These are phyloP conservation scores for Hemibagrus wyckioides DNA, from an alignment of 2,113 vertebrate species.

Conservation along the genomic window DNA sequence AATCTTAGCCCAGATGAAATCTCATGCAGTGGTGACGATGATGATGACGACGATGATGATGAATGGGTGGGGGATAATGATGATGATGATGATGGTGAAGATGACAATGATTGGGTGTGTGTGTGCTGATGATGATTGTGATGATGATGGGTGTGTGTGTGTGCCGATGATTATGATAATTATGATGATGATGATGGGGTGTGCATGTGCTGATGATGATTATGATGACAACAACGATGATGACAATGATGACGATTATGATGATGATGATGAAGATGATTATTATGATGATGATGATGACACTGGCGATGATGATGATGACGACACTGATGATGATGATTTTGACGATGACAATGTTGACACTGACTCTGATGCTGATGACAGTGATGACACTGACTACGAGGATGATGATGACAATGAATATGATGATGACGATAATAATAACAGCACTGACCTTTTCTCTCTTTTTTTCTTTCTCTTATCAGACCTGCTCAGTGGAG, in stretches of 20 bases:
- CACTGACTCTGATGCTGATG: too few relatives aligned
- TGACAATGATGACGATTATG: background rate
- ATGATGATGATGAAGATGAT: background rate
- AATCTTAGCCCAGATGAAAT: background rate
- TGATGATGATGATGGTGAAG: background rate
- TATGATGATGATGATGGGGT: too few relatives aligned
- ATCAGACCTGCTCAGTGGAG: conserved; percentile 94
- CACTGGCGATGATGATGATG: background rate
- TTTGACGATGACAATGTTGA: background rate
- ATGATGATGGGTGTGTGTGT: too few relatives aligned
- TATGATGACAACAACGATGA: background rate
- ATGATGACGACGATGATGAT: background rate
- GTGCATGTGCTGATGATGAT: too few relatives aligned
- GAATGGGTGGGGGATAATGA: too few relatives aligned
- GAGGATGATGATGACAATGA: background rate
- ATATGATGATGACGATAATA: background rate
- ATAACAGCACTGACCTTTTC: background rate
- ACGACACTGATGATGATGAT: background rate
- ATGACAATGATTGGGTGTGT: too few relatives aligned
- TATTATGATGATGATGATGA: too few relatives aligned
- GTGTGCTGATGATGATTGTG: background rate
- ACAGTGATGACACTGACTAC: too few relatives aligned
- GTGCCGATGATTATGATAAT: too few relatives aligned
- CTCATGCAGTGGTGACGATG: background rate
- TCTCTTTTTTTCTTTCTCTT: conserved; percentile 10